Evolutionary conservation across 2,113 vertebrate species (phyloP).

Genomic region (Saimiri boliviensis): DNA sequence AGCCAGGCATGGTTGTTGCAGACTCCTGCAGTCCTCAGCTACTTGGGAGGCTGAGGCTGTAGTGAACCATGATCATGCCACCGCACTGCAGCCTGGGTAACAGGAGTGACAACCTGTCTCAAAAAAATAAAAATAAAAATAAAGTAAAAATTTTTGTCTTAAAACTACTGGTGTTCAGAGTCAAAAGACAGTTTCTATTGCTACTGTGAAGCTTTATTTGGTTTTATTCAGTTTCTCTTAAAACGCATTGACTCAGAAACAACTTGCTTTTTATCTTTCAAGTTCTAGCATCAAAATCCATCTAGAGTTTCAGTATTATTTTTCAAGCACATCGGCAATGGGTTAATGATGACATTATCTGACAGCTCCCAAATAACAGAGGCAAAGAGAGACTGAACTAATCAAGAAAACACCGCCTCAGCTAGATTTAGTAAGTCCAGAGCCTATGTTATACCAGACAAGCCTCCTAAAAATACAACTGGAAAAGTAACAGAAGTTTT

Average conservation of each 20-base stretch:
- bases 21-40: too few relatives aligned
- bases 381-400: background rate
- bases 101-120: too few relatives aligned
- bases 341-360: conserved; percentile 62
- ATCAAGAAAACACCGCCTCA: conserved; percentile 15
- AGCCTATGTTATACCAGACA: background rate
- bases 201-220: conserved; percentile 46
- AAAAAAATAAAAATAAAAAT: background rate
- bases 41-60: too few relatives aligned
- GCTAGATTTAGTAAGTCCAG: background rate
- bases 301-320: conserved; percentile 58
- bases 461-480: background rate
- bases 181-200: conserved; percentile 55
- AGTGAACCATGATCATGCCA: too few relatives aligned
- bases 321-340: conserved; percentile 38
- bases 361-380: conserved; percentile 46
- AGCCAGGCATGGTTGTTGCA: too few relatives aligned
- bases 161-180: conserved; percentile 64
- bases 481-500: conserved; percentile 47
- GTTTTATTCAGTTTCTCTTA: conserved; percentile 31
- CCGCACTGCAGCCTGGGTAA: too few relatives aligned
- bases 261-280: conserved; percentile 57
- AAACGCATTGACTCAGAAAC: conserved; percentile 57
- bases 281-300: conserved; percentile 51
- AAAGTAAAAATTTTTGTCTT: conserved; percentile 35